phyloP scores from a whole-genome alignment of 2,888 invertebrate species.

The Neria commutata region DNA sequence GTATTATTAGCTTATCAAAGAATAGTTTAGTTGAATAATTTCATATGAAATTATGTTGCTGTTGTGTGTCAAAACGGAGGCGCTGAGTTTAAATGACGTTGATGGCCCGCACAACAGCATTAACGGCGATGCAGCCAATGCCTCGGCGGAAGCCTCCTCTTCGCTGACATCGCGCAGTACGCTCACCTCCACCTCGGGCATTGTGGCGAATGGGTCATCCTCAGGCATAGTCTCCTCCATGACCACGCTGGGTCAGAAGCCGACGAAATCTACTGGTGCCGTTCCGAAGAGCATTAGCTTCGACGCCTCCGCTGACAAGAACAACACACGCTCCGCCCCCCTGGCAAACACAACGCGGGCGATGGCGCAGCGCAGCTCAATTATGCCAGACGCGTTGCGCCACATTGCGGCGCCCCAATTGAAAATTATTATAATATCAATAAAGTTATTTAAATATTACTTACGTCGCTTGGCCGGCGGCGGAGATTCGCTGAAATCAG shows the following conservation, averaged over 20 bases:
- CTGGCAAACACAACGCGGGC: neutral
- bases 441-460: too few relatives aligned
- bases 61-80: slow-evolving; percentile 52
- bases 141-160: slow-evolving; percentile 17
- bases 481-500: too few relatives aligned
- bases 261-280: slow-evolving; percentile 74
- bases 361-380: neutral
- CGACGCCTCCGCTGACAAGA: slow-evolving; percentile 85
- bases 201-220: neutral
- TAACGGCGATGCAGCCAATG: slow-evolving; percentile 7
- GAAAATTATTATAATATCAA: too few relatives aligned
- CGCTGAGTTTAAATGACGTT: slow-evolving; percentile 46
- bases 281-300: slow-evolving; percentile 93
- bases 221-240: neutral
- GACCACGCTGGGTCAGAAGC: slow-evolving; percentile 48
- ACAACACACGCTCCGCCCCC: slow-evolving; percentile 53
- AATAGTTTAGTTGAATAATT: too few relatives aligned
- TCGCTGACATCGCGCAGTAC: slow-evolving; percentile 19
- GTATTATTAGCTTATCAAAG: too few relatives aligned
- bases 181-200: slow-evolving; percentile 1
- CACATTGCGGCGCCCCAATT: too few relatives aligned
- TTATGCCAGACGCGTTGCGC: too few relatives aligned
- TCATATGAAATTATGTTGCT: too few relatives aligned
- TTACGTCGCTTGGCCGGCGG: too few relatives aligned
- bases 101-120: slow-evolving; percentile 2